Base-by-base conservation (phyloP, 2,888 invertebrate genomes). In the Spodoptera picta region DNA sequence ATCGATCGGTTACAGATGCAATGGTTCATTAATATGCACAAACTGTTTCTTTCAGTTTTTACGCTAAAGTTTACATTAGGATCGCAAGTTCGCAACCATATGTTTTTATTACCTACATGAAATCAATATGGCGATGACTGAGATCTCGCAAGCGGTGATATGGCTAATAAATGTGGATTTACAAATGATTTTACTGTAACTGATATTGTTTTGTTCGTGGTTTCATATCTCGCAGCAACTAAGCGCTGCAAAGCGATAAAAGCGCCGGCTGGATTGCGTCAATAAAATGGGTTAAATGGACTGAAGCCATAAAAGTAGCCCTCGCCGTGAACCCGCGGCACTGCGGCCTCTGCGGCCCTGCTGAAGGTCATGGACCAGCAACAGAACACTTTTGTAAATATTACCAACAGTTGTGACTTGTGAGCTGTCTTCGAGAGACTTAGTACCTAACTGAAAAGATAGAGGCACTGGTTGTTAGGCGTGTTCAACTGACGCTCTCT, bases 241-340 rank as follows among this genome's bases (percentile, higher is more conserved):
- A 71, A 70, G 36, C 73, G 64, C 58, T 64, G 51, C 70, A 70
- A 48, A 53, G 61, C 79, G 82, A 87, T 90, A 88, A 87, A 87
- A 86, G 73, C 59, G 73, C 75, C 75, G 62, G 64, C 77, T 81
- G 83, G 83, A 86, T 92, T 92, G 89, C 92, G 91, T 92, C 92
- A 91, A 84, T 88, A 88, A 87, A 87, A 90, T 91, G 86, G 88
- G 91, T 88, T 90, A 92, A 90, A 92, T 92, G 90, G 88, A 90
- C 85, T 87, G 83, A 70, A 83, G 90, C 82, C 89, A 90, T 92
- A 91, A 91, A 89, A 85, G 88, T 85, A 89, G 88, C 92, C 92
- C 90, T 92, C 87, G 83, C 92, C 92, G 85, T 93, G 93, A 93
- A 92, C 93, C 87, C 86, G 71, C 83, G 57, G 80, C 69, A 53